Base-by-base conservation (phyloP, 2,113 vertebrate species). In the Salvelinus fontinalis region DNA sequence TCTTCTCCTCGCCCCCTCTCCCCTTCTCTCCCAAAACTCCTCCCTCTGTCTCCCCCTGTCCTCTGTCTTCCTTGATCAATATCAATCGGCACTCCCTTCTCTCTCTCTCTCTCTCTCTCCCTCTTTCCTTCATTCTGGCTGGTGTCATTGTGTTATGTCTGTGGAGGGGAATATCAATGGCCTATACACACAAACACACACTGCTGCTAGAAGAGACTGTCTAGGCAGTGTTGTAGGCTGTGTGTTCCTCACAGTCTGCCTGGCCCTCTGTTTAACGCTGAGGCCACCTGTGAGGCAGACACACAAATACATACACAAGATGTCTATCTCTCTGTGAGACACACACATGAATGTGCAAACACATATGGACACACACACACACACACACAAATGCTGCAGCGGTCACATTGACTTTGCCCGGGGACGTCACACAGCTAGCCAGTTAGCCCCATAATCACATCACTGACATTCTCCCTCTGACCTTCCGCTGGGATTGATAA, bases 351-450 rank as follows among this genome's bases (percentile, higher is more conserved):
- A 60, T 60, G 64, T 51, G 22, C 64, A 54, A 12, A 8, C 34
- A 39, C 31, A 66, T 14, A 67, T 59, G 31, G 60, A 12, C 67
- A 66, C 70, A 44, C 29, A 29, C 44, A 51, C 26, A 48, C 62
- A 70, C 57, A 34, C 65, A 13, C 64, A n/a, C 9, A 26, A 14
- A 26, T 13, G 26, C 11, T 73, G 89, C 89, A 84, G 80, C 90
- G 80, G 85, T 87, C 86, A 89, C 85, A 89, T 89, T 89, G 91
- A 90, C 80, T 83, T 89, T 83, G 81, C 81, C 87, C 39, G 31
- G 80, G 82, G 84, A 69, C 83, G 70, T 92, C 88, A 91, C 75
- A 79, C 51, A 54, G 51, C 51, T 54, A 4, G 51, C 51, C 51
- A 54, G 51, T 14, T 70, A 86, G 80, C 4, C 39, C 29, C 14